Evolutionary conservation across 2,113 vertebrate genomes (phyloP).

Genomic region (Cephalopholis sonnerati): DNA sequence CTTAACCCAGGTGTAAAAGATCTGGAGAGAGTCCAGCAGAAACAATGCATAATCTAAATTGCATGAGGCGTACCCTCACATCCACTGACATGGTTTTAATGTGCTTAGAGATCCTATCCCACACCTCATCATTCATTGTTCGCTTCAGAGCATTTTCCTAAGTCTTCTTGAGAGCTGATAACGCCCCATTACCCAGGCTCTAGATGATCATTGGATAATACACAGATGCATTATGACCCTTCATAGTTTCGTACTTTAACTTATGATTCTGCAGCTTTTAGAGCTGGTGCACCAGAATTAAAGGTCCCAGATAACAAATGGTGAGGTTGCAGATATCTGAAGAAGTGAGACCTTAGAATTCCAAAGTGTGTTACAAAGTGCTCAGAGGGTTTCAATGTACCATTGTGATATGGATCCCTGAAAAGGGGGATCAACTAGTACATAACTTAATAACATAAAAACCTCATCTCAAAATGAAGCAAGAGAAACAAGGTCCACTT

Average conservation of each 20-base stretch:
- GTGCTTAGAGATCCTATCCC: no score
- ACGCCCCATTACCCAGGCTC: not conserved
- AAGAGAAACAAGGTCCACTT: no score
- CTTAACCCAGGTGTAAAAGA: not conserved
- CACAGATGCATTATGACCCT: not conserved
- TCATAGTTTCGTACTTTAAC: not conserved
- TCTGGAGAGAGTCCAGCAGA: not conserved
- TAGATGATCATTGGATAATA: not conserved
- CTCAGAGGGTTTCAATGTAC: not conserved
- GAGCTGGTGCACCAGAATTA: not conserved
- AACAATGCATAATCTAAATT: not conserved
- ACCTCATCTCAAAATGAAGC: no score
- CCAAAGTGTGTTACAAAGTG: not conserved
- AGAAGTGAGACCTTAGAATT: not conserved
- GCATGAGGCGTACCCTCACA: no score
- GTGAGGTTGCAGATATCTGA: not conserved
- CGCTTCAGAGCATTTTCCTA: not conserved
- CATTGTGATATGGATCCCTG: not conserved
- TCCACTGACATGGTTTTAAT: not conserved
- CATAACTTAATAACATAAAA: no score
- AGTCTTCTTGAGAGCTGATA: not conserved
- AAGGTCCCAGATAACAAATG: not conserved
- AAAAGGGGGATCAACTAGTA: not conserved
- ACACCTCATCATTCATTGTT: not conserved
- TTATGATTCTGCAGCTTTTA: not conserved